Conservation (phyloP, 2,797 vertebrate genomes). For the Chelidonichthys spinosus region DNA sequence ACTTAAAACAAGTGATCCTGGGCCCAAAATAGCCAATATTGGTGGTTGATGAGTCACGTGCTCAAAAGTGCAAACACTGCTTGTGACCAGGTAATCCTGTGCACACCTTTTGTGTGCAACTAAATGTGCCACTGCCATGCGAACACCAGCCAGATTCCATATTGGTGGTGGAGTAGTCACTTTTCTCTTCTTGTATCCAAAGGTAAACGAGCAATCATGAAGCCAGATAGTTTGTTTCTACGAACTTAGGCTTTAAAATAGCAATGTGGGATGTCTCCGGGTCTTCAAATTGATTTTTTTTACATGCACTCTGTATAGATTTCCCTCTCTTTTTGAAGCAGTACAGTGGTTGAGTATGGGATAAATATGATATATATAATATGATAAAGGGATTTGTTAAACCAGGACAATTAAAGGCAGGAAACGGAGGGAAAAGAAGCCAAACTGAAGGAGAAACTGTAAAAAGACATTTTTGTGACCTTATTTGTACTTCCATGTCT, state of each 20-base stretch:
- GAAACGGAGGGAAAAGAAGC: conserved; percentile 1
- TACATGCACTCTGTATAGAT: background rate
- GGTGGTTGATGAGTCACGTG: background rate
- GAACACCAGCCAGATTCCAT: conserved; percentile 31
- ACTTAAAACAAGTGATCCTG: background rate
- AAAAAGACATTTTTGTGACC: conserved; percentile 1
- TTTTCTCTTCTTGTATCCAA: background rate
- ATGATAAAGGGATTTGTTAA: conserved; percentile 1
- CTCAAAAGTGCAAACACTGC: conserved; percentile 21
- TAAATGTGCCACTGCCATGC: conserved; percentile 53
- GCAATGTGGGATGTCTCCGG: conserved; percentile 7
- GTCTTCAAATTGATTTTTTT: conserved; percentile 8
- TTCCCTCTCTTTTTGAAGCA: conserved; percentile 6
- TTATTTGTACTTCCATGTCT: conserved; percentile 11
- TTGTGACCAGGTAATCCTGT: conserved; percentile 14
- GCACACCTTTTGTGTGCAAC: background rate
- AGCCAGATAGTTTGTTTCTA: background rate
- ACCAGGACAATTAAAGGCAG: background rate
- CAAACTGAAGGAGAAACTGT: background rate
- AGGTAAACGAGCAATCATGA: conserved; percentile 2
- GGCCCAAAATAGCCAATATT: background rate
- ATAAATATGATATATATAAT: background rate
- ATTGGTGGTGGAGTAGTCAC: background rate
- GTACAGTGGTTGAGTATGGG: conserved; percentile 8
- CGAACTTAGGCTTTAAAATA: background rate